Evolutionary conservation across 2,797 vertebrate species (phyloP).

Genomic region (Amblyraja radiata): DNA sequence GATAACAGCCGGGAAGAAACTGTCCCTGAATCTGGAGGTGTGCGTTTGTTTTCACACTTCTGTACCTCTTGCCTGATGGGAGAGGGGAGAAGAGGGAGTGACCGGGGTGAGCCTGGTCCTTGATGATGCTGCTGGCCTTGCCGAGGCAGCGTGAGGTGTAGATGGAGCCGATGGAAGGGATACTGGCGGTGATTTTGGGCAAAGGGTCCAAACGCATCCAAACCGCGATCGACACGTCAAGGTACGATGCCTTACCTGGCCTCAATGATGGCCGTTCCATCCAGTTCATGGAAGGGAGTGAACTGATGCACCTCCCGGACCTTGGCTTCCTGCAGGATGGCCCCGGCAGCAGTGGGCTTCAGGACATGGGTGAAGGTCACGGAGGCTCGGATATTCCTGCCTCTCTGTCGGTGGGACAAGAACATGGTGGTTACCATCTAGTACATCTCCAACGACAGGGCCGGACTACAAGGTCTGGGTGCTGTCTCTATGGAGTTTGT

Average conservation of each 20-base stretch:
- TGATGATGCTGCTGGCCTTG: too few species aligned
- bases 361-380: slow-evolving; percentile 63
- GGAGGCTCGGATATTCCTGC: slow-evolving; percentile 56
- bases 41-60: too few species aligned
- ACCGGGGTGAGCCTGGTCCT: too few species aligned
- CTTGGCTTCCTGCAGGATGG: slow-evolving; percentile 60
- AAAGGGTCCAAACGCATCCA: too few species aligned
- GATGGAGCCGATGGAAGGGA: too few species aligned
- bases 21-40: too few species aligned
- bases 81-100: too few species aligned
- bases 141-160: too few species aligned
- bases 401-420: slow-evolving; percentile 54
- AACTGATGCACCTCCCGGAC: slow-evolving; percentile 64
- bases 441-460: not conserved
- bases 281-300: slow-evolving; percentile 66
- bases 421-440: not conserved
- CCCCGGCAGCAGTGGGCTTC: slow-evolving; percentile 54
- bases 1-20: too few species aligned
- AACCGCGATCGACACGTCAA: not conserved
- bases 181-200: too few species aligned
- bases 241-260: slow-evolving; percentile 46
- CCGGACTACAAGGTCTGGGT: not conserved
- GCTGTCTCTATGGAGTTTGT: too few species aligned
- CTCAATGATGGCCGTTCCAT: slow-evolving; percentile 53
- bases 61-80: too few species aligned